Evolutionary conservation across 2,888 invertebrate genomes (phyloP).

Genomic region (Crossocerus cetratus): DNA sequence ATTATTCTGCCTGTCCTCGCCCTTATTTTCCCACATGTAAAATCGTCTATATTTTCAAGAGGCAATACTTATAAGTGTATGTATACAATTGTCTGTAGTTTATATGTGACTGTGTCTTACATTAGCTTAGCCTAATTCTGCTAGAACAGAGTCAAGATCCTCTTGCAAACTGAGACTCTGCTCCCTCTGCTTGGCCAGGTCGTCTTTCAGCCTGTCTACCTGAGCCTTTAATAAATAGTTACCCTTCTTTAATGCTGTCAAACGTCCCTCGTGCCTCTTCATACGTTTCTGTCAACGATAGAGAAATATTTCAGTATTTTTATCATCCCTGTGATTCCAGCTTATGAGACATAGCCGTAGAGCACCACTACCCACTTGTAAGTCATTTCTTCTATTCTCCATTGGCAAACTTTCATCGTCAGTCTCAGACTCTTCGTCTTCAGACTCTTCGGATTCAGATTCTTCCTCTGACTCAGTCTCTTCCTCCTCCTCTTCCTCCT

Average conservation of each 20-base stretch:
- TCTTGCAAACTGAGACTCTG: slow-evolving; percentile 87
- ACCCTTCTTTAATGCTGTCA: slow-evolving; percentile 90
- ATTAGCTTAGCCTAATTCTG: slow-evolving; percentile 85
- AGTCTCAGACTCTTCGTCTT: slow-evolving; percentile 79
- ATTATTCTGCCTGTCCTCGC: slow-evolving; percentile 32
- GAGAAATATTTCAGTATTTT: too few species aligned
- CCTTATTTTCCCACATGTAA: slow-evolving; percentile 34
- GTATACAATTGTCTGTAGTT: slow-evolving; percentile 53
- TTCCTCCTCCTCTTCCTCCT: slow-evolving; percentile 77
- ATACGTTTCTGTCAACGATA: slow-evolving; percentile 74
- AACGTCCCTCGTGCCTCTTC: slow-evolving; percentile 87
- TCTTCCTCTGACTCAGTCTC: slow-evolving; percentile 77
- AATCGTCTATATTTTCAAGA: slow-evolving; percentile 55
- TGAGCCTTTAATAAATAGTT: slow-evolving; percentile 92
- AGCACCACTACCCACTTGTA: slow-evolving; percentile 65
- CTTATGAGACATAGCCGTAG: too few species aligned
- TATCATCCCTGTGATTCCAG: too few species aligned
- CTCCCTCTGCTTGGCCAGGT: slow-evolving; percentile 89
- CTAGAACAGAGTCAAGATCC: slow-evolving; percentile 91
- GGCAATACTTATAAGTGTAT: slow-evolving; percentile 55
- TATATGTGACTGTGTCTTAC: slow-evolving; percentile 27
- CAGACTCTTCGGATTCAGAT: slow-evolving; percentile 78
- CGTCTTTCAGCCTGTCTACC: slow-evolving; percentile 91
- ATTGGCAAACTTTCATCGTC: slow-evolving; percentile 79
- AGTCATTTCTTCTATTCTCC: slow-evolving; percentile 64